Evolutionary conservation across 1,140 invertebrate species (phyloP), one percentile per base, ranked within the genome.

Genomic region (Steinernema feltiae): DNA sequence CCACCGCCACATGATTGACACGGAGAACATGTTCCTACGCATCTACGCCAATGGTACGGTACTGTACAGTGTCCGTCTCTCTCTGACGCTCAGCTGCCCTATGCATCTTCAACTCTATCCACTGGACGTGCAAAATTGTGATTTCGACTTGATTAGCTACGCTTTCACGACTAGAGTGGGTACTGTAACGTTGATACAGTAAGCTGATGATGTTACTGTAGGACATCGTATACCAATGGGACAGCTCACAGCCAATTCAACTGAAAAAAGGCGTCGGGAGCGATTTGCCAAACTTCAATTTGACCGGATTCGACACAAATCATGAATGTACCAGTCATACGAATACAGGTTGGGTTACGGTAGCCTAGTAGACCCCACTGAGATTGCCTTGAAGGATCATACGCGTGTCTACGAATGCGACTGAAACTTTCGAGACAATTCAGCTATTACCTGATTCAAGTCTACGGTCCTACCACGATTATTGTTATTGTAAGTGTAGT

Each of bases 401-500:
- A 96, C 91, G 95, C 93, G 89, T 97, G 94, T 88, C 88, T 96
- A 81, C 94, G 94, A 89, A 94, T 96, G 84, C 93, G 94, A 88
- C 89, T 97, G 81, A 90, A 94, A 81, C 95, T 97, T 90, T 95
- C 95, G 88, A 89, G 94, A 85, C 93, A 95, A 89, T 97, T 75
- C 70, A 81, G 92, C 89, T 97, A 96, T 91, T 96, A 97, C 89
- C 90, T 97, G 80, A 95, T 96, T 86, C 94, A 96, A 71, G 53
- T 80, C 0, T 79, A 82, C 70, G 74, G 69, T 0, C 77, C 80
- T 7, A 88, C 86, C 76, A 86, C 84, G 46, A 89, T 89, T 87
- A 80, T 81, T 15, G 94, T 96, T 85, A 95, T 96, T 86, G 94
- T 96, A 74, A 27, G 72, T 1, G 7, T 7, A 73, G 15, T 29